Base-by-base conservation (phyloP, 2,113 vertebrate species). In the Indicator indicator region DNA sequence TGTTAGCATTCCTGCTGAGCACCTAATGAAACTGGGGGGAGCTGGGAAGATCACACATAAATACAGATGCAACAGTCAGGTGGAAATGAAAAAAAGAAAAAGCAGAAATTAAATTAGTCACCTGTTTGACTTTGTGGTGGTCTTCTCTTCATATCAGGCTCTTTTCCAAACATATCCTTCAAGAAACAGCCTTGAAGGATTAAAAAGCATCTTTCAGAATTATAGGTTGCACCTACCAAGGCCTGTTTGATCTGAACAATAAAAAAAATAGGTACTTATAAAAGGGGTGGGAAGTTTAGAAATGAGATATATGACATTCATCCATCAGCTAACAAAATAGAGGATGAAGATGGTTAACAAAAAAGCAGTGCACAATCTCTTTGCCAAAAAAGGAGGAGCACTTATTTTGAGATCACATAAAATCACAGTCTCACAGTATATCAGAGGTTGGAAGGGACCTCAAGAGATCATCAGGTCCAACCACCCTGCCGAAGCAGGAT, bases 111-210 rank as follows among this genome's bases (percentile, higher is more conserved):
- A 92, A 75, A n/a, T n/a, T n/a, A 59, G 73, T 90, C 83, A 80
- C 76, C 70, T 50, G 7, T 89, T 83, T 81, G 94, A 95, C 92
- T 92, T 94, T 91, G 73, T 81, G 76, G 38, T 83, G 58, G 62
- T 73, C 55, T 88, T 91, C 44, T 70, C 36, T 54, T 92, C 5
- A 0, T 27, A 86, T 58, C 28, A 79, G 32, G 9, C 30, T 87
- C 40, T 69, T 92, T 91, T 82, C 44, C 63, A 72, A 58, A 87
- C 64, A 23, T 33, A 14, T 20, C 48, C 90, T 84, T 77, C 33
- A 86, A 60, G 58, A 76, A 64, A 44, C n/a, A 13, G 40, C 12
- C 27, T 44, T 24, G 50, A 59, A 72, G 30, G 12, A 12, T 78
- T 86, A 79, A 84, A 92, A 86, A 50, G 8, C 40, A 24, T 36